These are phyloP conservation scores for Corynorhinus townsendii DNA, from an alignment of 2,113 vertebrate species.

Conservation along the genomic window DNA sequence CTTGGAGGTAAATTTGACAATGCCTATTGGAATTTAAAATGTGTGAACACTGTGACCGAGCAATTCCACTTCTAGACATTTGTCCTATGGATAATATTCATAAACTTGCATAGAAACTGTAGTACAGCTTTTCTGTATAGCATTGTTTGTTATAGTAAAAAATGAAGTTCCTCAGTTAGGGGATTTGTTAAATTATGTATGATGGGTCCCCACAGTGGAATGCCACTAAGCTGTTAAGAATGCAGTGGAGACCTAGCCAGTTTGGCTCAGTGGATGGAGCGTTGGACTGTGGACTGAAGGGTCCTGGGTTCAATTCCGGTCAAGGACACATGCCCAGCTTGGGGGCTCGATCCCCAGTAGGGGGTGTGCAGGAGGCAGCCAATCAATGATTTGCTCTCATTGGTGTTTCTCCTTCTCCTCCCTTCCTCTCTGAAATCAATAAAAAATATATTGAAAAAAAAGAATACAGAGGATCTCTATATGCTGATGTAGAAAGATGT, in stretches of 20 bases:
- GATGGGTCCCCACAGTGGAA: not conserved
- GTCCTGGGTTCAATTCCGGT: too few species aligned
- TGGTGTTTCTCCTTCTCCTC: too few species aligned
- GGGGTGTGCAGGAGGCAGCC: too few species aligned
- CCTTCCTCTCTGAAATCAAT: too few species aligned
- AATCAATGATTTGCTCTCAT: too few species aligned
- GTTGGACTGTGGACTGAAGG: too few species aligned
- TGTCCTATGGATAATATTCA: not conserved
- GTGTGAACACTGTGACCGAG: not conserved
- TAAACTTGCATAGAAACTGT: not conserved
- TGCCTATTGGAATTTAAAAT: slow-evolving; percentile 12
- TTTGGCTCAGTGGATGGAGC: too few species aligned
- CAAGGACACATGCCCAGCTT: too few species aligned
- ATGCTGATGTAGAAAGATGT: not conserved
- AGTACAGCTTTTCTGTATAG: not conserved
- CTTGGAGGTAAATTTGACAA: not conserved
- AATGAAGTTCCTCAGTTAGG: not conserved
- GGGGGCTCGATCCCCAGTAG: too few species aligned
- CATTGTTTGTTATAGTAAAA: not conserved
- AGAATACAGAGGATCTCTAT: not conserved
- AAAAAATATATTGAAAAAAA: not conserved
- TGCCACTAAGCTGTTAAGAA: not conserved
- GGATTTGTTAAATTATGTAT: not conserved
- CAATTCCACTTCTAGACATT: not conserved
- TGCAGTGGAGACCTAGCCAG: not conserved